Base-by-base conservation (phyloP, 2,113 vertebrate genomes). In the Scatophagus argus region DNA sequence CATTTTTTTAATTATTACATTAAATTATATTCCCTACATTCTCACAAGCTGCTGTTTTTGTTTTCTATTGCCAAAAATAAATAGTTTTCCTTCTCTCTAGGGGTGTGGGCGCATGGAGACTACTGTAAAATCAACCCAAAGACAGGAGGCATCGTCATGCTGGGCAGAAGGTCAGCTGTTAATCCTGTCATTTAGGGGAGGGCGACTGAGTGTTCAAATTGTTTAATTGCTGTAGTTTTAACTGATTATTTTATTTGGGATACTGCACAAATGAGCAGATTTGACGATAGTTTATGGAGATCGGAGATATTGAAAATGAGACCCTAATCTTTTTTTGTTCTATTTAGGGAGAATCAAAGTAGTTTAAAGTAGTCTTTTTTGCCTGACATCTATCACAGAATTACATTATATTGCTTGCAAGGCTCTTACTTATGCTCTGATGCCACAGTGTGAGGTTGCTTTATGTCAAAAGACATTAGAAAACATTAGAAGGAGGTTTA, bases 121-220 rank as follows among this genome's bases (percentile, higher is more conserved):
- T 99, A 98, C 91, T 99, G 97, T 89, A 97, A 96, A 83, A 98
- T 99, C 84, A 99, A 98, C 88, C 97, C 97, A 27, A 95, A 96
- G 82, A 99, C 97, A 0, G 96, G 97, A 61, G 98, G 98, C 36
- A 93, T 99, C 2, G 79, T 97, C 79, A 98, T 99, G 98, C 94
- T 98, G 73, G 98, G 98, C 46, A 96, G 98, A 86, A 99, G 98
- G 98, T 98, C 29, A 80, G 90, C 10, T 2, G 19, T 44, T 59
- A 65, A 68, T 6, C 4, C 2, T 16, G 9, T 2, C 23, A 11
- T 31, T 49, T 6, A 2, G 5, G 9, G 25, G 1, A 27, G 19
- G n/a, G 32, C 25, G 9, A 10, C 21, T 21, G 21, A 65, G 25
- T 43, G 13, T 58, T 60, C 1, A 69, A 58, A 43, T 8, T 0